These are phyloP conservation scores for Coptotermes formosanus DNA, from an alignment of 1,140 invertebrate species.

Conservation along the genomic window DNA sequence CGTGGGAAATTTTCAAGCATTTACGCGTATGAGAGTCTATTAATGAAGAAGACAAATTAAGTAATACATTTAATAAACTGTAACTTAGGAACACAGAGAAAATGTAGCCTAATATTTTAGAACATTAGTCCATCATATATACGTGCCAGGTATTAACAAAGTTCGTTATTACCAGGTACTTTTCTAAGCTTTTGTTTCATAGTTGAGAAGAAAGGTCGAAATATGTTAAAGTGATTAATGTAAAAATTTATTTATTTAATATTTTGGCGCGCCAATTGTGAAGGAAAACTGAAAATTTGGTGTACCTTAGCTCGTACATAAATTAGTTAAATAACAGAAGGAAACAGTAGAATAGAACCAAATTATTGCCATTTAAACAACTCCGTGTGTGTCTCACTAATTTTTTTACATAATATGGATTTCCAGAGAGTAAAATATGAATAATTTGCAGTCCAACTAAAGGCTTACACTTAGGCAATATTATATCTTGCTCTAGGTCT, in stretches of 20 bases:
- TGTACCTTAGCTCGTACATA: conserved; percentile 11
- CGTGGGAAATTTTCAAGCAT: not conserved
- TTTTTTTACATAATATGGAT: not conserved
- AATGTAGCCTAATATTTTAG: too few species aligned
- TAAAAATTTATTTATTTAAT: too few species aligned
- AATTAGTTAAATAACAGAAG: not conserved
- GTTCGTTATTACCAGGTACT: too few species aligned
- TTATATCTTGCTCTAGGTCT: not conserved
- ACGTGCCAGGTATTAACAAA: too few species aligned
- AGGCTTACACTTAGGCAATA: not conserved
- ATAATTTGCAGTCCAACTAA: not conserved
- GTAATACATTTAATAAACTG: not conserved
- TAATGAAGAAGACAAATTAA: not conserved
- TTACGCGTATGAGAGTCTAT: not conserved
- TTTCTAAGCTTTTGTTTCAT: too few species aligned
- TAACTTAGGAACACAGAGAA: not conserved
- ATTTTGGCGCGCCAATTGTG: not conserved
- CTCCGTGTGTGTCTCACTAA: not conserved
- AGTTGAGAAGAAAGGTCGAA: too few species aligned
- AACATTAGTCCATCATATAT: too few species aligned
- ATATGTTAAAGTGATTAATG: too few species aligned
- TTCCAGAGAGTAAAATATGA: not conserved
- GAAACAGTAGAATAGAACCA: not conserved
- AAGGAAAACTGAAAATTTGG: not conserved
- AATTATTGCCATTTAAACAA: not conserved